Conservation (phyloP, 1,140 invertebrate genomes). For the Microplitis mediator region DNA sequence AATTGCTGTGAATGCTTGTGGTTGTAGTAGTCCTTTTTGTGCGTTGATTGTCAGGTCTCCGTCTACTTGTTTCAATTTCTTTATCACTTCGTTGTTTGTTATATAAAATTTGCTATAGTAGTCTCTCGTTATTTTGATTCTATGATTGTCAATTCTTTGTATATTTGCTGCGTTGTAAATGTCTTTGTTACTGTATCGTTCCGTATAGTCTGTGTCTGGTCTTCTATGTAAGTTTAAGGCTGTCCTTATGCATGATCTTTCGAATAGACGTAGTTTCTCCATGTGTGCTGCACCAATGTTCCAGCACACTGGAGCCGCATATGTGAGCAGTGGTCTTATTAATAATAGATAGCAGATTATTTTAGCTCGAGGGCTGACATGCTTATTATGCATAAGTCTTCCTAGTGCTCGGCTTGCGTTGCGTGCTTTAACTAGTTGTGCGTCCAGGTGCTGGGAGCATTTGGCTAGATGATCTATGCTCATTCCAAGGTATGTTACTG, state of each 20-base stretch:
- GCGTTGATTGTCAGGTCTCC: neutral
- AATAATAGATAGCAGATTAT: neutral
- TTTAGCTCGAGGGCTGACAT: neutral
- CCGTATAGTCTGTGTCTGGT: neutral
- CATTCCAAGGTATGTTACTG: conserved; percentile 18
- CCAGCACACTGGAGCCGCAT: neutral
- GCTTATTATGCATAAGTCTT: neutral
- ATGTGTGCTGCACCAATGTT: neutral
- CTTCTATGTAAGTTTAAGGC: neutral
- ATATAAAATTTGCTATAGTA: neutral
- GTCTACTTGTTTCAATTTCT: neutral
- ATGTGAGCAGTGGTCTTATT: conserved; percentile 12
- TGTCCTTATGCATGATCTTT: neutral
- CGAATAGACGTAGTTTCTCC: neutral
- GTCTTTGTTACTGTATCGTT: conserved; percentile 6
- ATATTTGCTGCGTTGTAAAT: conserved; percentile 17
- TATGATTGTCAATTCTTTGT: conserved; percentile 10
- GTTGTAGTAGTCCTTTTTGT: neutral
- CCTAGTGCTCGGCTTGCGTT: neutral
- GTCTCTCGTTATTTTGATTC: conserved; percentile 17
- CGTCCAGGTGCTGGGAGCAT: neutral
- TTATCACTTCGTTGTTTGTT: neutral
- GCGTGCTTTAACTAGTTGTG: conserved; percentile 5
- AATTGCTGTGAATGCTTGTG: conserved; percentile 4
- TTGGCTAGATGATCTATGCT: neutral